Evolutionary conservation across 2,888 invertebrate genomes (phyloP).

Genomic region (Cryptus viduatorius): DNA sequence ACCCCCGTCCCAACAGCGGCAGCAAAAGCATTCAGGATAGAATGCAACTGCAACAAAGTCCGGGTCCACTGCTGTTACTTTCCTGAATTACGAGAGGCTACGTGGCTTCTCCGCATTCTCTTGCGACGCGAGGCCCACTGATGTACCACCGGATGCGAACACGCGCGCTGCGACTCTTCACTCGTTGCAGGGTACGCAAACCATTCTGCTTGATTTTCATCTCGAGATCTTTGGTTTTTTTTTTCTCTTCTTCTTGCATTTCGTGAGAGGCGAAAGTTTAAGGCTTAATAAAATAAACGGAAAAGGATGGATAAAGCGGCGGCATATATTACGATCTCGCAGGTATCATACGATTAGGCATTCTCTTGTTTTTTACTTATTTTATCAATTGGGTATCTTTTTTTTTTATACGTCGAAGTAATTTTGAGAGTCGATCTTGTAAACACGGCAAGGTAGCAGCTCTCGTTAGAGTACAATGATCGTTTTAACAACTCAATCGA

Average conservation of each 20-base stretch:
- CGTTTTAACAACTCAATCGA: no score
- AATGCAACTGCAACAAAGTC: slow-evolving; percentile 15
- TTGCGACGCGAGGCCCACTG: slow-evolving; percentile 13
- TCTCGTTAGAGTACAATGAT: no score
- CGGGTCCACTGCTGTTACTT: slow-evolving; percentile 60
- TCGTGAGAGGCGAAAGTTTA: slow-evolving; percentile 51
- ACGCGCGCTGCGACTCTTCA: slow-evolving; percentile 48
- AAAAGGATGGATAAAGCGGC: background rate
- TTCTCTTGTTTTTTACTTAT: background rate
- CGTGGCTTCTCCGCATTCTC: slow-evolving; percentile 46
- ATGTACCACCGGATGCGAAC: slow-evolving; percentile 49
- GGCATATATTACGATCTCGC: background rate
- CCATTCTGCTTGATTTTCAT: slow-evolving; percentile 67
- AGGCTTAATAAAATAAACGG: slow-evolving; percentile 23
- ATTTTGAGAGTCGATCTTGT: no score
- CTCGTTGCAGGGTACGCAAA: slow-evolving; percentile 52
- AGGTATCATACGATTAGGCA: background rate
- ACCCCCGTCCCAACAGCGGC: slow-evolving; percentile 32
- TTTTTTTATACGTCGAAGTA: background rate
- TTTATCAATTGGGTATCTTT: background rate
- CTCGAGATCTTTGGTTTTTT: slow-evolving; percentile 18
- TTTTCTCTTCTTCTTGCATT: slow-evolving; percentile 10
- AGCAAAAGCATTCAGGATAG: slow-evolving; percentile 24
- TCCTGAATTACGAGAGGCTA: slow-evolving; percentile 74
- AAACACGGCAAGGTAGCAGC: no score